Evolutionary conservation across 1,140 invertebrate genomes (phyloP), one percentile per base, ranked within the genome.

Genomic region (Protaetia brevitarsis): DNA sequence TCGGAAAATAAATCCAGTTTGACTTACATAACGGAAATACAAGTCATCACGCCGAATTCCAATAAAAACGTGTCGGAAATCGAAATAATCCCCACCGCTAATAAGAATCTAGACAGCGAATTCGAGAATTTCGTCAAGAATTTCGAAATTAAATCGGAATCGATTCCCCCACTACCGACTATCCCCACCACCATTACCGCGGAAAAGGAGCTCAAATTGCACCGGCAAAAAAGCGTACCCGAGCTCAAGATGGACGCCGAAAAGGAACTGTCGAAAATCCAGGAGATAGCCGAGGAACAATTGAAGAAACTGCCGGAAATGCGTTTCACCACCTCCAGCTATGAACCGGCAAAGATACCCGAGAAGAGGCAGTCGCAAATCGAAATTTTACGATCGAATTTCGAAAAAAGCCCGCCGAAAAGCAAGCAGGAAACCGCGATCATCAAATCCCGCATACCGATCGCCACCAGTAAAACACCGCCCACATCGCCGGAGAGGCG

Each of bases 271-370:
- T 70, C 75, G 23, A 77, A 76, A 66, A 75, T 76, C n/a, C 73
- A 77, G 37, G 74, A 77, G 63, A 74, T 77, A 13, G 76, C 71
- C 2, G 76, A 78, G 60, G 74, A 76, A 61, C 73, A 77, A 57
- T 63, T 77, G 36, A 77, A 78, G 66, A 77, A 75, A 68, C 61
- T 78, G 23, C 76, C 80, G 60, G 81, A 83, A 60, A 86, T 86
- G 64, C 81, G 83, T 74, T 86, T 86, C 72, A 79, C 81, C 27
- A 85, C 84, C 16, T 81, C 84, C 0, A 85, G 83, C 26, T 85
- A 86, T 70, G 83, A 85, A 79, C 77, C 78, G 1, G 65, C 69
- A 2, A 79, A 74, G 66, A 71, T 72, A 8, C 73, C 76, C 6
- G 76, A 78, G 62, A 80, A 79, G 63, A 68, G 83, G 66, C 72